Percentiles rank a stretch among this genome's conserved stretches.
Conservation (phyloP, 1,140 invertebrate species). For the Diachasmimorpha longicaudata region DNA sequence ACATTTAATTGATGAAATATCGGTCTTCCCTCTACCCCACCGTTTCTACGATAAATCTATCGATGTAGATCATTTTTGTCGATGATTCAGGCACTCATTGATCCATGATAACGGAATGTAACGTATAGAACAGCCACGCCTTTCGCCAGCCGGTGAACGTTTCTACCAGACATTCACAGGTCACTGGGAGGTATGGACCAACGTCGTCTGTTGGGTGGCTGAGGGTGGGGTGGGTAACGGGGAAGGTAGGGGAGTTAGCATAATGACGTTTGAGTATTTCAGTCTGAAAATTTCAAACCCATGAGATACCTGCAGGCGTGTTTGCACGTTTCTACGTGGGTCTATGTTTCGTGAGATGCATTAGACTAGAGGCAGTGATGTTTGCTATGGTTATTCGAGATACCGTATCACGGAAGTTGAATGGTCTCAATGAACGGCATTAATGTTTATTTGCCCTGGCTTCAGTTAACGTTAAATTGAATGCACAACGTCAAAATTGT, state of each 20-base stretch:
- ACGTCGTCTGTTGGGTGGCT: constrained; percentile 6
- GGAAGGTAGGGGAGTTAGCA: no score
- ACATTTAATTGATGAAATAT: no score
- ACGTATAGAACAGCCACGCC: constrained; percentile 51
- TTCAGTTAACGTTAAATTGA: not conserved
- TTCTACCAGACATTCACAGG: constrained; percentile 53
- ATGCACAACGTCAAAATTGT: not conserved
- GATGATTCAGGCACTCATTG: not conserved
- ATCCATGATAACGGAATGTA: constrained; percentile 42
- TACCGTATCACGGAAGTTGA: constrained; percentile 10
- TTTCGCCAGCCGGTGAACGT: constrained; percentile 54
- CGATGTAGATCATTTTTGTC: not conserved
- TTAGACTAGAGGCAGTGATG: not conserved
- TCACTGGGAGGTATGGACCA: constrained; percentile 41
- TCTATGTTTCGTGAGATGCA: not conserved
- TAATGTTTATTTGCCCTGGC: not conserved
- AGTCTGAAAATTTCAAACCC: not conserved
- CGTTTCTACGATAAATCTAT: not conserved
- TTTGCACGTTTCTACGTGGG: not conserved
- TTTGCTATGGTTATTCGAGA: not conserved
- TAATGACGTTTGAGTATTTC: constrained; percentile 38
- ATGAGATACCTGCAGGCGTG: constrained; percentile 27
- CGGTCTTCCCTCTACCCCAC: no score
- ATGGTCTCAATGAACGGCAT: not conserved
- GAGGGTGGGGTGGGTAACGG: no score